Base-by-base conservation (phyloP, 2,797 vertebrate genomes). In the Sebastes iracundus region DNA sequence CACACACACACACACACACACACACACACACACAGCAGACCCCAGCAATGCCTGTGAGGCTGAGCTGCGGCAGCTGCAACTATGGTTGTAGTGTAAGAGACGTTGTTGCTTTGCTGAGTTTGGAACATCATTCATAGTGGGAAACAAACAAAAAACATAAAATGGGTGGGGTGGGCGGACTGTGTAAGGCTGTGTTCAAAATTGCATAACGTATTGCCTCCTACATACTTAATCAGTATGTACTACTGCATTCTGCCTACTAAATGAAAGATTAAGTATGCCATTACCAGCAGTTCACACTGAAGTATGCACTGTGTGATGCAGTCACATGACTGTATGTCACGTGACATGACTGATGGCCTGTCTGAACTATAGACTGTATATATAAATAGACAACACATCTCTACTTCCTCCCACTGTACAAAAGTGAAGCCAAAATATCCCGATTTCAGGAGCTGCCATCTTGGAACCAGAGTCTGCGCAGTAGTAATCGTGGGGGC, bases 21-120 rank as follows among this genome's bases (percentile, higher is more conserved):
- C 58, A 77, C 56, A 53, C 33, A 28, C 38, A 11, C 12, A 53
- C 33, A 28, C 53, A 11, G 8, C 53, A 11, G 8, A 68, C 75
- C 59, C 18, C 71, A 77, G 74, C 53, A 72, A 46, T 76, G 81
- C 74, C 80, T 87, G 30, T 65, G 59, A 91, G 86, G 83, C 85
- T 55, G 68, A 84, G 84, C 75, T 84, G 79, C 76, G 81, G 79
- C 81, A 87, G 83, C 89, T 92, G 79, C 83, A 89, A 53, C 83
- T 80, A 71, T 72, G 72, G 78, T 67, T 80, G 58, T 58, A 86
- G 70, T 70, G 46, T 60, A 61, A 69, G 38, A 75, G 88, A 75
- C 55, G 52, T 6, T 84, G 84, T 73, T 85, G 64, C 74, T 79
- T 88, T 63, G 73, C 82, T 63, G 77, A 81, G 77, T 79, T 78